Percentiles rank a stretch among this genome's conserved stretches.
phyloP scores from a whole-genome alignment of 2,888 invertebrate genomes.

The Caenorhabditis plicata region DNA sequence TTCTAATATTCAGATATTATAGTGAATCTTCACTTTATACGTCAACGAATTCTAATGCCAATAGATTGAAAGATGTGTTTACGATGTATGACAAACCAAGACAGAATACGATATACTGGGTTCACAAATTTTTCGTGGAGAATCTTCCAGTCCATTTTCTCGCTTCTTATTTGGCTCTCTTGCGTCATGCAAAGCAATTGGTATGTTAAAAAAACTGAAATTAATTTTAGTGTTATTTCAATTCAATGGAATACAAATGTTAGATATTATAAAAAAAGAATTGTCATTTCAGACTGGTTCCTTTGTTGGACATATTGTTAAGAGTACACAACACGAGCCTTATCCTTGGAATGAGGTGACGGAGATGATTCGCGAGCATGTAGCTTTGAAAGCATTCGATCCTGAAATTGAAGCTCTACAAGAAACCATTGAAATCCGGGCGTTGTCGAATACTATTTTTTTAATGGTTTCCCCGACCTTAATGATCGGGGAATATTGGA shows the following conservation, averaged over 20 bases:
- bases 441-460: conserved; percentile 46
- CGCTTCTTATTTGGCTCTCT: conserved; percentile 47
- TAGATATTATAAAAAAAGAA: not conserved
- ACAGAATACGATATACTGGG: conserved; percentile 23
- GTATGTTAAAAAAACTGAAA: conserved; percentile 22
- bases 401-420: conserved; percentile 31
- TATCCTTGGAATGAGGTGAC: conserved; percentile 27
- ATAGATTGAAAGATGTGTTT: conserved; percentile 8
- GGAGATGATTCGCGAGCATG: conserved; percentile 10
- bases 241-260: not conserved
- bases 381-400: conserved; percentile 12
- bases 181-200: conserved; percentile 41
- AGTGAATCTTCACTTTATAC: conserved; percentile 8
- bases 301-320: conserved; percentile 8
- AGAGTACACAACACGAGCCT: conserved; percentile 7
- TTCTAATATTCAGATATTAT: not conserved
- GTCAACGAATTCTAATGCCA: conserved; percentile 10
- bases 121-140: conserved; percentile 45
- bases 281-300: conserved; percentile 6
- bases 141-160: conserved; percentile 41
- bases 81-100: conserved; percentile 2
- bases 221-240: not conserved
- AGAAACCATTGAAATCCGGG: conserved; percentile 18
- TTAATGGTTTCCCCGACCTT: conserved; percentile 54
- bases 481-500: conserved; percentile 20